These are phyloP conservation scores for Diglossa cyanea DNA, from an alignment of 2,797 vertebrate genomes.

Conservation along the genomic window DNA sequence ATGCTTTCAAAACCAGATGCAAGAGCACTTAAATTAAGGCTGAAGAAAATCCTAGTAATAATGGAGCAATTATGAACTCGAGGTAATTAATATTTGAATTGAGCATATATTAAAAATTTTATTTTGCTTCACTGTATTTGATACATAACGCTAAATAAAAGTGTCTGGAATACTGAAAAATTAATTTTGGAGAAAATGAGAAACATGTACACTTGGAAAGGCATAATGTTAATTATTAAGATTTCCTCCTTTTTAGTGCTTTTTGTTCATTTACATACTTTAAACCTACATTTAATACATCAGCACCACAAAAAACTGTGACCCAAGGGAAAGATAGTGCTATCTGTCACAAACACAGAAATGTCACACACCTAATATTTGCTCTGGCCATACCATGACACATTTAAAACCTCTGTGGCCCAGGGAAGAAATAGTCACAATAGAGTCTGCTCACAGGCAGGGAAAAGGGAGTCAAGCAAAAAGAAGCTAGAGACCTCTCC, in stretches of 20 bases:
- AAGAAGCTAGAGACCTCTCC: background rate
- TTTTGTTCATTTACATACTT: background rate
- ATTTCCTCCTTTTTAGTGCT: background rate
- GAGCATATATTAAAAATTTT: background rate
- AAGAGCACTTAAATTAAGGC: background rate
- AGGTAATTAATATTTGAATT: background rate
- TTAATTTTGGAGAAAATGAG: background rate
- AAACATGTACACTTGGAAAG: background rate
- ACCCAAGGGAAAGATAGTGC: background rate
- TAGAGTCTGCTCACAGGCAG: fast-evolving
- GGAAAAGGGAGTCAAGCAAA: background rate
- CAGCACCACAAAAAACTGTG: background rate
- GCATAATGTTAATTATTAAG: background rate
- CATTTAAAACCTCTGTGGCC: background rate
- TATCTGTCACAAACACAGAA: background rate
- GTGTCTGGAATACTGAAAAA: background rate
- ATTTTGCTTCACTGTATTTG: background rate
- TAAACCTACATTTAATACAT: background rate
- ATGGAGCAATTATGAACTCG: background rate
- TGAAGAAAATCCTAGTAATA: background rate
- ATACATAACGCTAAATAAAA: background rate
- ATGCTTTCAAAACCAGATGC: background rate
- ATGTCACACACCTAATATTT: background rate
- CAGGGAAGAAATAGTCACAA: background rate
- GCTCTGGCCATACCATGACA: background rate